phyloP scores from a whole-genome alignment of 2,888 invertebrate species.

The Tenthredo livida region DNA sequence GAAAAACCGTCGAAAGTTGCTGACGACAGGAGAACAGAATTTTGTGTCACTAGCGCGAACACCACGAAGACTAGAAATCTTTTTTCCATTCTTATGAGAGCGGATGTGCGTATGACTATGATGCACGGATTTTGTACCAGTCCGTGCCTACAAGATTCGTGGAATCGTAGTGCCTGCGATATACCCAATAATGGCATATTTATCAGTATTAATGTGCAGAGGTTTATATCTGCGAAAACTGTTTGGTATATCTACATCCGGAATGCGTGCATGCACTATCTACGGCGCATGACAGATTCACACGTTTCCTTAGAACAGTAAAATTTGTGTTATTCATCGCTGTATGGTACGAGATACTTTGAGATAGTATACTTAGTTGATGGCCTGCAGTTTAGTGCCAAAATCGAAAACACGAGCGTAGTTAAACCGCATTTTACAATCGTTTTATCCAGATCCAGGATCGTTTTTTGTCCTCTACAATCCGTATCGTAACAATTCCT shows the following conservation, averaged over 20 bases:
- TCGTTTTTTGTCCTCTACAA: neutral
- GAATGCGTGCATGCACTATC: neutral
- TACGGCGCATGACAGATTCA: neutral
- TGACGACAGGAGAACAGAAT: neutral
- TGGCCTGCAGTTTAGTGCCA: conserved; percentile 3
- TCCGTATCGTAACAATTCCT: too few species aligned
- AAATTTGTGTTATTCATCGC: neutral
- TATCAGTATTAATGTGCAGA: too few species aligned
- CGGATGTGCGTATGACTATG: neutral
- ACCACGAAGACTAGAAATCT: neutral
- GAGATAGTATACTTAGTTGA: neutral
- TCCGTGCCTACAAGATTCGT: neutral
- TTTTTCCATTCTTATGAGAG: neutral
- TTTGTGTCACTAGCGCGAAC: neutral
- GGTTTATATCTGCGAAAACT: neutral
- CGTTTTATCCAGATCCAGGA: neutral
- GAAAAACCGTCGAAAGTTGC: neutral
- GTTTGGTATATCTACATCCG: neutral
- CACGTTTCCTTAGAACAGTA: neutral
- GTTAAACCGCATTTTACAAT: neutral
- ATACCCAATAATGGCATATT: neutral
- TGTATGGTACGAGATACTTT: neutral
- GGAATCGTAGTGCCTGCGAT: too few species aligned
- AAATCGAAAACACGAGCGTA: neutral
- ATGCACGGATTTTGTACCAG: neutral